phyloP scores from a whole-genome alignment of 2,113 vertebrate species.

The Podarcis cretensis region DNA sequence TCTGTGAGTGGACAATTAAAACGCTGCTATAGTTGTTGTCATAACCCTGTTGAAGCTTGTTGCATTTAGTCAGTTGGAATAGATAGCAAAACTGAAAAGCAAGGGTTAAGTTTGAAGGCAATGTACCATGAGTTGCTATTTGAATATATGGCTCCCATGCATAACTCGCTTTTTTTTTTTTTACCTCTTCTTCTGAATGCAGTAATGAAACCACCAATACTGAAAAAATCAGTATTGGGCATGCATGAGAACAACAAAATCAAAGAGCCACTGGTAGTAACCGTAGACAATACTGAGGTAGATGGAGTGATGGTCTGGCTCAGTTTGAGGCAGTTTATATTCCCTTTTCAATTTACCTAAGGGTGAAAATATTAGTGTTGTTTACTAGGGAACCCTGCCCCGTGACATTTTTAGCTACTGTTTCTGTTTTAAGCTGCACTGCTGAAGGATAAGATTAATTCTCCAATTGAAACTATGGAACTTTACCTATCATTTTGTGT shows the following conservation, averaged over 20 bases:
- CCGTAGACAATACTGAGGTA: neutral
- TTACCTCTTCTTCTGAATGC: slow-evolving; percentile 24
- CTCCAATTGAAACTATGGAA: neutral
- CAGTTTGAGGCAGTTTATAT: neutral
- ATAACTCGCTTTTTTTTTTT: slow-evolving; percentile 21
- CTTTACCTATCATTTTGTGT: neutral
- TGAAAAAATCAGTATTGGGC: slow-evolving; percentile 22
- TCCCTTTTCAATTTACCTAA: slow-evolving; percentile 10
- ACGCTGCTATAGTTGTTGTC: slow-evolving; percentile 18
- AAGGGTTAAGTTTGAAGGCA: slow-evolving; percentile 43
- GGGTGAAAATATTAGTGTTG: neutral
- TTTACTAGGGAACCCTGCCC: neutral
- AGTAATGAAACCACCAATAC: neutral
- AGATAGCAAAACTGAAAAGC: slow-evolving; percentile 8
- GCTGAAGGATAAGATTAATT: neutral
- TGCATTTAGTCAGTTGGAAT: neutral
- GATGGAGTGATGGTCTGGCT: neutral
- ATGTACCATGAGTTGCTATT: neutral
- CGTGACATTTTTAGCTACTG: neutral
- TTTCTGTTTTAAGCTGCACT: neutral
- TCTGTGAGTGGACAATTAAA: slow-evolving; percentile 21
- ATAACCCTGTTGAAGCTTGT: neutral
- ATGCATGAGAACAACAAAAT: neutral
- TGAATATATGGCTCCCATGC: slow-evolving; percentile 6
- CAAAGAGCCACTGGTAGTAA: neutral